A percentile compares a stretch with the other conserved stretches of the same genome.
Evolutionary conservation across 2,888 invertebrate genomes (phyloP).

Genomic region (Julus scanicus): DNA sequence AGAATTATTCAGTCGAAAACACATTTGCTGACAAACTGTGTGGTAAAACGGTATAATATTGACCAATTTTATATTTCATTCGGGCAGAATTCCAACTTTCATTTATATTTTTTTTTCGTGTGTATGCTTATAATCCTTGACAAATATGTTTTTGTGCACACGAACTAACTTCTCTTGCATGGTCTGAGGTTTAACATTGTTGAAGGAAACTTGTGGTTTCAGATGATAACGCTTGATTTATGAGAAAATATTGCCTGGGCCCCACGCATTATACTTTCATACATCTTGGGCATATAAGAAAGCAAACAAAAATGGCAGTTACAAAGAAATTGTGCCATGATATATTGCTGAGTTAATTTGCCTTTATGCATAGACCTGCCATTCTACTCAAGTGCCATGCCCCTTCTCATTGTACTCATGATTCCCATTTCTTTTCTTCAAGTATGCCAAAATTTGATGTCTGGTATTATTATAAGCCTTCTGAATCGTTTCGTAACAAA

Average conservation of each 20-base stretch:
- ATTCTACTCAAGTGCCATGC: constrained; percentile 27
- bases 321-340: constrained; percentile 36
- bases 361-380: constrained; percentile 30
- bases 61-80: not conserved
- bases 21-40: not conserved
- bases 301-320: constrained; percentile 47
- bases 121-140: constrained; percentile 26
- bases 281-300: constrained; percentile 13
- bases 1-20: too few relatives aligned
- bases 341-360: constrained; percentile 43
- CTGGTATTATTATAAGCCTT: not conserved
- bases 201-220: constrained; percentile 49
- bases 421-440: not conserved
- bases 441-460: constrained; percentile 22
- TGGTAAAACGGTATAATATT: constrained; percentile 24
- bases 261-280: not conserved
- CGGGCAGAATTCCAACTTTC: constrained; percentile 36
- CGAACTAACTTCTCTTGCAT: constrained; percentile 40
- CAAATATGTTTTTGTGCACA: constrained; percentile 31
- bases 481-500: not conserved
- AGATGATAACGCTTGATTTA: constrained; percentile 51
- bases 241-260: not conserved
- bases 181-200: constrained; percentile 41
- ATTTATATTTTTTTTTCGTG: constrained; percentile 28
- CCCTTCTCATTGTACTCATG: constrained; percentile 31